Conservation (phyloP, 2,888 invertebrate genomes). For the Pammene aurita region DNA sequence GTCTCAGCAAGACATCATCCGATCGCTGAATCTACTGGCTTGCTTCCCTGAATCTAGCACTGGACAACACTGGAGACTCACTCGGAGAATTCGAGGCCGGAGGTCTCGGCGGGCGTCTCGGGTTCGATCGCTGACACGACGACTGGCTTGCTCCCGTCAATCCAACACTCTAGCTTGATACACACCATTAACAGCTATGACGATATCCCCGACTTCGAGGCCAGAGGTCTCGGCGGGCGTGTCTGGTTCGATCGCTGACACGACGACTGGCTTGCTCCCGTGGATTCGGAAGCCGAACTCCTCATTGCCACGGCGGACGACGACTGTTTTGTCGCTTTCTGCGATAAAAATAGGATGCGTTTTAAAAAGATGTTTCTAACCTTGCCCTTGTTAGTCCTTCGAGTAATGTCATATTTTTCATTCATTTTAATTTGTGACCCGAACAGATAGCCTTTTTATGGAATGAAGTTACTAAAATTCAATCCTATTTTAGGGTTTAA, state of each 20-base stretch:
- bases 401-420: not conserved
- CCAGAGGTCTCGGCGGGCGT: conserved; percentile 97
- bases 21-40: too few relatives aligned
- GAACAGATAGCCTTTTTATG: too few relatives aligned
- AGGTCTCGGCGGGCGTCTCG: conserved; percentile 95
- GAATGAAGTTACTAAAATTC: too few relatives aligned
- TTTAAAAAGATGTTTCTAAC: not conserved
- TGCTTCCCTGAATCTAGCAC: too few relatives aligned
- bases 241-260: conserved; percentile 96
- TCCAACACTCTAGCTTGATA: conserved; percentile 77
- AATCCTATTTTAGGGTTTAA: too few relatives aligned
- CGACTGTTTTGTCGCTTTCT: conserved; percentile 95
- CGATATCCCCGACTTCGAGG: conserved; percentile 96
- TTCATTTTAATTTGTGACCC: too few relatives aligned
- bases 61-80: too few relatives aligned
- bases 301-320: conserved; percentile 91
- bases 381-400: not conserved
- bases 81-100: conserved; percentile 95
- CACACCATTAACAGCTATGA: conserved; percentile 93
- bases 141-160: conserved; percentile 97
- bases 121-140: conserved; percentile 97
- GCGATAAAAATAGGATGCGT: conserved; percentile 41
- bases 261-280: conserved; percentile 97
- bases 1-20: too few relatives aligned
- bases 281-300: conserved; percentile 98